phyloP scores from a whole-genome alignment of 2,113 vertebrate species.

The Podocnemis expansa region DNA sequence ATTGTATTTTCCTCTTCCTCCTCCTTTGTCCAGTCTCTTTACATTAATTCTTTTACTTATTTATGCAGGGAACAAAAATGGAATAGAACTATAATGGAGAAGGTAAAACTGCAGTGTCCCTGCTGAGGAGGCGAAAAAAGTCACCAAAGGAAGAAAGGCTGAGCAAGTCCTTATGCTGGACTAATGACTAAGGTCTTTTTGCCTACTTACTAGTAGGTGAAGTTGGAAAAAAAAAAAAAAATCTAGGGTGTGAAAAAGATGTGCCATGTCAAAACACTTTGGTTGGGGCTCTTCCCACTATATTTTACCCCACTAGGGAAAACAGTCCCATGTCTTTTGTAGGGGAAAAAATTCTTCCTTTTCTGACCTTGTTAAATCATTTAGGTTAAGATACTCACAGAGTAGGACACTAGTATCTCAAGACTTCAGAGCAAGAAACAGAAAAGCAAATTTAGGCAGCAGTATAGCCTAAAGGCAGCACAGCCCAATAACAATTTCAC shows the following conservation, averaged over 20 bases:
- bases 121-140: no score
- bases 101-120: no score
- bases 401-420: no score
- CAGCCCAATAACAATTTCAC: neutral
- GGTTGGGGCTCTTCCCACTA: neutral
- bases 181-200: neutral
- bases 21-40: neutral
- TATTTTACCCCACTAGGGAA: neutral
- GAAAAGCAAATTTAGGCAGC: neutral
- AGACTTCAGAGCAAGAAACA: neutral
- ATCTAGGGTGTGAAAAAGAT: neutral
- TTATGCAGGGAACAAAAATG: neutral
- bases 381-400: neutral
- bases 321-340: neutral
- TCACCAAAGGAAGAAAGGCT: neutral
- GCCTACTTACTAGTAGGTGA: neutral
- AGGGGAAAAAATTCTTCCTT: neutral
- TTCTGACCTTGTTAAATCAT: neutral
- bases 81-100: neutral
- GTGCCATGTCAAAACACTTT: neutral
- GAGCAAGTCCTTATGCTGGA: neutral
- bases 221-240: neutral
- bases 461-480: neutral
- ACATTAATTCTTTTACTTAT: neutral
- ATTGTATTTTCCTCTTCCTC: neutral